Evolutionary conservation across 2,797 vertebrate genomes (phyloP).

Genomic region (Hydrophis major): DNA sequence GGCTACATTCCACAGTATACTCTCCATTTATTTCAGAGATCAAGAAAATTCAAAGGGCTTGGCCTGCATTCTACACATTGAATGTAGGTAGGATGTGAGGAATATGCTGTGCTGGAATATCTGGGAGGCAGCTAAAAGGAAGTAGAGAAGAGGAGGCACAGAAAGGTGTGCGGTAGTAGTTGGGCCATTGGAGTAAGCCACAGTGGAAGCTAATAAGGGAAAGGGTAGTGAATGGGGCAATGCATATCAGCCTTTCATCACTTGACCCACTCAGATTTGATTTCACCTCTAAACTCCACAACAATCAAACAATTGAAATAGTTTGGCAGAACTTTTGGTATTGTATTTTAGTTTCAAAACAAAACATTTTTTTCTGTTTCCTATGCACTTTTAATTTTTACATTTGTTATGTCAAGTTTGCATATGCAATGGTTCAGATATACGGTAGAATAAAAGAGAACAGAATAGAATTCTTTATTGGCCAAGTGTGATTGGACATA

Average conservation of each 20-base stretch:
- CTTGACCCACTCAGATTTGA: not conserved
- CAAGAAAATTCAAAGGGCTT: not conserved
- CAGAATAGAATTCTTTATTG: too few relatives aligned
- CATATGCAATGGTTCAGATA: not conserved
- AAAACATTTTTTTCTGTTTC: not conserved
- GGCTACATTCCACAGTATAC: not conserved
- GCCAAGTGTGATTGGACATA: too few relatives aligned
- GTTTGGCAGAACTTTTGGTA: not conserved
- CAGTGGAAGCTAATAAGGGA: not conserved
- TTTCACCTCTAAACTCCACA: not conserved
- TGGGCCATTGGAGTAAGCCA: not conserved
- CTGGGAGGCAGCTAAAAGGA: not conserved
- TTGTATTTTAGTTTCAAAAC: not conserved
- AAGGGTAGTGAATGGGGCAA: not conserved
- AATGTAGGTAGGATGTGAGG: not conserved
- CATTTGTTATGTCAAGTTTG: not conserved
- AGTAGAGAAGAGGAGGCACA: not conserved
- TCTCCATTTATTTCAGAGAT: not conserved
- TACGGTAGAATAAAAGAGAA: too few relatives aligned
- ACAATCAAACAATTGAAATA: not conserved
- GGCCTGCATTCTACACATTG: not conserved
- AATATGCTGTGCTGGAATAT: not conserved
- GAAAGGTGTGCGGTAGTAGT: not conserved
- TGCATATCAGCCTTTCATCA: not conserved
- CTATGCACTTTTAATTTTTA: not conserved